Evolutionary conservation across 2,113 vertebrate species (phyloP).

Genomic region (Athene noctua): DNA sequence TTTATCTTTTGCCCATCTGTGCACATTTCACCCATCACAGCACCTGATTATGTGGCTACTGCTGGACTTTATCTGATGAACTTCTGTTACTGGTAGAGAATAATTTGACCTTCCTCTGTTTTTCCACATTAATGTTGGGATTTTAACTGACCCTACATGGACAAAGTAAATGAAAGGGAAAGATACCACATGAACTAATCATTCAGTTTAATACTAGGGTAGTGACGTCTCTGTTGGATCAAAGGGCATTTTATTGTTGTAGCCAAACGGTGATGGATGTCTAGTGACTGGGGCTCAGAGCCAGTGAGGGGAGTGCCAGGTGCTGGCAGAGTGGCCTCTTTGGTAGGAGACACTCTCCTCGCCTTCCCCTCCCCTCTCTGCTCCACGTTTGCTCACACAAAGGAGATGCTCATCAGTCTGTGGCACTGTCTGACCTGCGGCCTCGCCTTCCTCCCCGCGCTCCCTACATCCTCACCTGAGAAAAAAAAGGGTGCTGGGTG

Average conservation of each 20-base stretch:
- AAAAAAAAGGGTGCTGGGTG: background rate
- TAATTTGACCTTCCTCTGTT: background rate
- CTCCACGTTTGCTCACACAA: fast-evolving
- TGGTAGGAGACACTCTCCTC: fast-evolving
- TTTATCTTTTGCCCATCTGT: background rate
- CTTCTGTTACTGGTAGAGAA: background rate
- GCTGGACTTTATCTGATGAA: background rate
- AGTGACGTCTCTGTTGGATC: background rate
- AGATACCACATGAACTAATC: background rate
- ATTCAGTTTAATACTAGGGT: background rate
- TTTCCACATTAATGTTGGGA: background rate
- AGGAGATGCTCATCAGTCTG: background rate
- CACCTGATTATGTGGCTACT: background rate
- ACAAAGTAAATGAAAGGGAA: background rate
- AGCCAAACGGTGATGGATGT: background rate
- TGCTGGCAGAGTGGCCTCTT: background rate
- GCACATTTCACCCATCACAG: background rate
- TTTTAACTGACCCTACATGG: background rate
- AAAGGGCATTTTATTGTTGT: fast-evolving
- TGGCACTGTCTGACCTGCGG: fast-evolving
- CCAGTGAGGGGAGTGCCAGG: background rate
- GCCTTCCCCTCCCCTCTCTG: fast-evolving
- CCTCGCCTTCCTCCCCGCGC: background rate
- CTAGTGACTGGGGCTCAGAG: fast-evolving
- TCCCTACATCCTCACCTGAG: fast-evolving